Evolutionary conservation across 2,113 vertebrate species (phyloP), one percentile per base, ranked within the genome.

Genomic region (Tiliqua scincoides): DNA sequence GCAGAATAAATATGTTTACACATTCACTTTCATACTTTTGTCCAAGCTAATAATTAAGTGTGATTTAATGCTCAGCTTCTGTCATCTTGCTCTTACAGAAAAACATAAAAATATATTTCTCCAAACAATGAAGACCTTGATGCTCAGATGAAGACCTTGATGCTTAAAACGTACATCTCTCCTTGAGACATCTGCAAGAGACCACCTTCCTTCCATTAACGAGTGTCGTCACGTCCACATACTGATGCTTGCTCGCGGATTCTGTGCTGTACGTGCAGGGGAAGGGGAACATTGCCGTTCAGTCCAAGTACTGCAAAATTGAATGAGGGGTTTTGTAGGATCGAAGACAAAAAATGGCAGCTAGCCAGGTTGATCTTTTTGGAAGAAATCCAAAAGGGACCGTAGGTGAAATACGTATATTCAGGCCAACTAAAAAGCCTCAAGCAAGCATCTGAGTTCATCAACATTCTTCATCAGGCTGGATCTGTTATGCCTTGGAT

Each of bases 1-100:
- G 82, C 90, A 88, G 75, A 1, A 83, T 85, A 87, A 83, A 48
- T 11, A 82, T 62, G 92, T 87, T 32, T 6, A 0, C 72, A 78
- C 10, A 77, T 85, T 48, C 88, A 61, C 74, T 75, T 73, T 37
- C n/a, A 65, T 74, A 87, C 70, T 61, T 84, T 59, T 70, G 62
- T 48, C 0, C 0, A 18, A 81, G 40, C 48, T 57, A 21, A 48
- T 27, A 37, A 21, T 37, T 83, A 52, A 40, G 1, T n/a, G 23
- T 21, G 2, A 5, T 67, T 81, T 81, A n/a, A 54, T 74, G 40
- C 59, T 65, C 57, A 73, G 40, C 30, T 59, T 78, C 76, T 87
- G 63, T 30, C 84, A n/a, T 7, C 12, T 6, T 73, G 52, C 75
- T 89, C 76, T 61, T 15, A 61, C 48, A 87, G 40, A 81, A 89